Percentiles rank a stretch among this genome's conserved stretches.
phyloP scores from a whole-genome alignment of 2,797 vertebrate genomes.

The Arctocebus calabarensis region DNA sequence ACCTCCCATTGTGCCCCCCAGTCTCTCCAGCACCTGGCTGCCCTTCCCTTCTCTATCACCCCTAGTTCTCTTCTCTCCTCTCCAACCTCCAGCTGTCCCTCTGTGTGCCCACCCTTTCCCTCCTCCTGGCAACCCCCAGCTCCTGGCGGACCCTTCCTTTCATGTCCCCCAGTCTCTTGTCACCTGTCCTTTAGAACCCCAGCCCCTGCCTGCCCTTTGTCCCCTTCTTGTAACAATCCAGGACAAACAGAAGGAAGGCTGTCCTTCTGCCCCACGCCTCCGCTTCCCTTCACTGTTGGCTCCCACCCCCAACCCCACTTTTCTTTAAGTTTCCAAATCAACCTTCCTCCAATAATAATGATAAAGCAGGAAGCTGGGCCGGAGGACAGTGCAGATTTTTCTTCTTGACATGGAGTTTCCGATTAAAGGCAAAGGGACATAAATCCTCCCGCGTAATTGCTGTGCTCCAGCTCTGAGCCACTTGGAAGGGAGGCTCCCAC shows the following conservation, averaged over 20 bases:
- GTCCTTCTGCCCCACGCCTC: slow-evolving; percentile 48
- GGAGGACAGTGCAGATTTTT: slow-evolving; percentile 87
- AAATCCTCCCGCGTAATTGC: slow-evolving; percentile 87
- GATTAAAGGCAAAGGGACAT: slow-evolving; percentile 88
- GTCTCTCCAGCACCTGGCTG: background rate
- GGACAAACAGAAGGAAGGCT: slow-evolving; percentile 40
- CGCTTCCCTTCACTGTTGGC: slow-evolving; percentile 51
- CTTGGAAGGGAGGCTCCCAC: slow-evolving; percentile 75
- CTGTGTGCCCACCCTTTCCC: background rate
- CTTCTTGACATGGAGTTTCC: slow-evolving; percentile 88
- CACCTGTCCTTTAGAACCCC: background rate
- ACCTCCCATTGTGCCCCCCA: background rate
- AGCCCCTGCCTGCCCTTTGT: background rate
- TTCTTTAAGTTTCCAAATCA: slow-evolving; percentile 88
- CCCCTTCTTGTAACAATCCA: slow-evolving; percentile 34
- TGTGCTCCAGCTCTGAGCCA: slow-evolving; percentile 80
- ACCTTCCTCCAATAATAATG: slow-evolving; percentile 88
- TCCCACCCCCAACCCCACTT: slow-evolving; percentile 83
- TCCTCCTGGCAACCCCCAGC: background rate
- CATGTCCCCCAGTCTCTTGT: background rate
- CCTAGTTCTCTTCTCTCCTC: background rate
- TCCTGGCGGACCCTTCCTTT: background rate
- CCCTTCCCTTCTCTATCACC: background rate
- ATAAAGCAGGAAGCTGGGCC: slow-evolving; percentile 86
- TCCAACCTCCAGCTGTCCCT: background rate